These are phyloP conservation scores for Leptopilina drosophilae DNA, from an alignment of 2,888 invertebrate genomes.

Conservation along the genomic window DNA sequence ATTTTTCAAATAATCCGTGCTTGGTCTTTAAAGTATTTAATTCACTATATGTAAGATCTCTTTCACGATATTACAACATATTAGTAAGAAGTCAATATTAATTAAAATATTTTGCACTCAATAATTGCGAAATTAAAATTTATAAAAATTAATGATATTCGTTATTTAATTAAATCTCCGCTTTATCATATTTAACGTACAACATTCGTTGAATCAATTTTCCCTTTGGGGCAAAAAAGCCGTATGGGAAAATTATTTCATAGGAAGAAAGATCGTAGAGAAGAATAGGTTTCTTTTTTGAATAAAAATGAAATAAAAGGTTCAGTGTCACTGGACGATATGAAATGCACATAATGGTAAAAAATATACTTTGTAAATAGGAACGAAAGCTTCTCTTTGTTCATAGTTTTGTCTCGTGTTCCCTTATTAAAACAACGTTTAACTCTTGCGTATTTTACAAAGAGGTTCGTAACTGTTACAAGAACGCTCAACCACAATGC, in stretches of 20 bases:
- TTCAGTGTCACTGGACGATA: neutral
- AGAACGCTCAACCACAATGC: conserved; percentile 34
- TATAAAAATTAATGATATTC: neutral
- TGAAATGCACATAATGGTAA: neutral
- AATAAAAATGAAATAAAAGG: neutral
- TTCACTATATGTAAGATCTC: conserved; percentile 5
- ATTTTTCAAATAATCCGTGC: conserved; percentile 20
- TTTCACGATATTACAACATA: conserved; percentile 20
- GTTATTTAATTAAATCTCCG: no score
- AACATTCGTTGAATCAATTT: no score
- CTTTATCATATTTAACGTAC: no score
- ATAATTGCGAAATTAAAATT: neutral
- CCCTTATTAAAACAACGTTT: conserved; percentile 32
- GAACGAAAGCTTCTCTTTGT: conserved; percentile 26
- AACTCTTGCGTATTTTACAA: conserved; percentile 38
- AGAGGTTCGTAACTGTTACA: conserved; percentile 27
- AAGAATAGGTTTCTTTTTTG: neutral
- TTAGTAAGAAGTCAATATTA: neutral
- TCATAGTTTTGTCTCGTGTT: conserved; percentile 23
- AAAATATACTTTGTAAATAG: conserved; percentile 21
- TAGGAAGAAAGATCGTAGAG: no score
- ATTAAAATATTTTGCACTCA: conserved; percentile 20
- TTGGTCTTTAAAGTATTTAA: neutral
- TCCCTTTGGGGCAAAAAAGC: no score
- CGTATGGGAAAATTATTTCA: no score